These are phyloP conservation scores for Mythimna albipuncta DNA, from an alignment of 2,888 invertebrate species.

Conservation along the genomic window DNA sequence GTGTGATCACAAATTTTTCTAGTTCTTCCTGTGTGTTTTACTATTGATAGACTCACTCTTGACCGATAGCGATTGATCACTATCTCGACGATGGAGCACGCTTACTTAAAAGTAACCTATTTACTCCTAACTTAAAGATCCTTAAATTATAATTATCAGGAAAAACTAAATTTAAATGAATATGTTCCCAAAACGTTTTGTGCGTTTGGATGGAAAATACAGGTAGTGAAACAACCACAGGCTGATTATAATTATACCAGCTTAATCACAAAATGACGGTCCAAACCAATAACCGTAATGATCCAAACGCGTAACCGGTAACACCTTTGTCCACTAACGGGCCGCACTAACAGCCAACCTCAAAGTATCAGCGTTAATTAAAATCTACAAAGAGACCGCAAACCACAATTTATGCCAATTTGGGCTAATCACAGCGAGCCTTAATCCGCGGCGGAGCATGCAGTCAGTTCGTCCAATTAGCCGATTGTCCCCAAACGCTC, in stretches of 20 bases:
- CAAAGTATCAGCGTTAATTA: constrained; percentile 20
- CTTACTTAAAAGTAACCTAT: neutral
- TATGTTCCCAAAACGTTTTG: neutral
- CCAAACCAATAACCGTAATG: neutral
- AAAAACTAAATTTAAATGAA: neutral
- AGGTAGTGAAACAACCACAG: neutral
- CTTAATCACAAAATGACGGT: neutral
- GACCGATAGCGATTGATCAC: too few relatives aligned
- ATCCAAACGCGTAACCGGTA: neutral
- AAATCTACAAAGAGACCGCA: constrained; percentile 61
- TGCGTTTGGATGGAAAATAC: neutral
- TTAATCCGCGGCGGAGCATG: constrained; percentile 58
- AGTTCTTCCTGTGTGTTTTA: too few relatives aligned
- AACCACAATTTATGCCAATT: constrained; percentile 58
- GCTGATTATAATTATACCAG: neutral
- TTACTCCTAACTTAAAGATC: neutral
- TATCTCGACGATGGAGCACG: neutral
- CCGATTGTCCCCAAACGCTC: constrained; percentile 61
- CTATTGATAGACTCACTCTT: neutral
- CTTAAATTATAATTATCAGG: too few relatives aligned
- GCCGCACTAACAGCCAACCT: constrained; percentile 10
- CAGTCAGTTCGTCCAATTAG: constrained; percentile 56
- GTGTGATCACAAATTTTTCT: too few relatives aligned
- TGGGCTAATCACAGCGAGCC: constrained; percentile 51
- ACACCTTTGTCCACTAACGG: constrained; percentile 25